Base-by-base conservation (phyloP, 1,140 invertebrate species). In the Euwallacea similis region DNA sequence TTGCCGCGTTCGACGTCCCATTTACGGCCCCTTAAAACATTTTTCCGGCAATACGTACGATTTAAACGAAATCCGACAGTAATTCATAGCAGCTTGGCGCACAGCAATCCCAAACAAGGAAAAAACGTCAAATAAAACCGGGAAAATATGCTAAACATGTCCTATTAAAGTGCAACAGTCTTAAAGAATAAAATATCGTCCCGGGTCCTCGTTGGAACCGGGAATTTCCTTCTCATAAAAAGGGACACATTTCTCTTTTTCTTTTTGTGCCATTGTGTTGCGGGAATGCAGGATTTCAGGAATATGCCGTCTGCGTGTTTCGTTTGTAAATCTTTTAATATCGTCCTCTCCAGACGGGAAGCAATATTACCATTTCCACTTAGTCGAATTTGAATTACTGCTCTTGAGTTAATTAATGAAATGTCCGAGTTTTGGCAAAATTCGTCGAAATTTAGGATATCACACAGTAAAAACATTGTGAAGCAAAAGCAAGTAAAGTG, bases 81-180 rank as follows among this genome's bases (percentile, higher is more conserved):
- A 50, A 50, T 50, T 50, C 46, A 50, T 50, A 50, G 46, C 21
- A 33, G 21, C 21, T 33, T 33, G 21, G 21, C 21, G 21, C 21
- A 33, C 13, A 10, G 46, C 46, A 50, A 50, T 0, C 46, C 54
- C 10, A 56, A 56, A 56, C 11, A 21, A 56, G 16, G 16, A 66
- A 66, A 54, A 66, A 66, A n/a, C 10, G 64, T 56, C 47, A 64
- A 50, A 42, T 55, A 66, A 66, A 66, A 56, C 7, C 46, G 21
- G 42, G 42, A 66, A 66, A 66, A 66, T 66, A 66, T 66, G 64
- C 64, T 66, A 66, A 66, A 66, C 64, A 66, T 66, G 64, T 54
- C 53, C 64, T 66, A 66, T 66, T 66, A 66, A 44, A 66, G 53
- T 66, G 64, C 64, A 66, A 66, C 64, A 66, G 64, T 66, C 64